phyloP scores from a whole-genome alignment of 2,113 vertebrate species.

The Pelmatolapia mariae region DNA sequence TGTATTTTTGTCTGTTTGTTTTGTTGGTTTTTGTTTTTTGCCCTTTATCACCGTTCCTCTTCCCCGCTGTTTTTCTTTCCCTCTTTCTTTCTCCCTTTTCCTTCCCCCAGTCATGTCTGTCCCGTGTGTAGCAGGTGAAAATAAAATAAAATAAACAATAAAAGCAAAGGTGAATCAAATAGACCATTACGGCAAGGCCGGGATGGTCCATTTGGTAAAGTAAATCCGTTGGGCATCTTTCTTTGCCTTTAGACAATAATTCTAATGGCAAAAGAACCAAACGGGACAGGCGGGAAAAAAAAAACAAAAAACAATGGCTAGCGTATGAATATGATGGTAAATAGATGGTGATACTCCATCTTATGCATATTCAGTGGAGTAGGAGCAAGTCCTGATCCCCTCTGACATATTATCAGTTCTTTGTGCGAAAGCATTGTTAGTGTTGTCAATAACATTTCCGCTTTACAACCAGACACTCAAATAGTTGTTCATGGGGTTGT shows the following conservation, averaged over 20 bases:
- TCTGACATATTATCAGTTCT: background rate
- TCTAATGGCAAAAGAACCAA: background rate
- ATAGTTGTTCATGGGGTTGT: background rate
- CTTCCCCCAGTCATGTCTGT: no score
- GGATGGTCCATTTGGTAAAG: background rate
- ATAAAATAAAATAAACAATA: no score
- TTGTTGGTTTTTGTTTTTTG: no score
- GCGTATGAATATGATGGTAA: background rate
- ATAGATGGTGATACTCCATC: background rate
- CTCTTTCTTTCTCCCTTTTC: no score
- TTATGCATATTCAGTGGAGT: background rate
- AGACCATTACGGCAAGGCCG: background rate
- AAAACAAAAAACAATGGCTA: background rate
- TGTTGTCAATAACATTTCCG: background rate
- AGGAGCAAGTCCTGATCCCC: background rate
- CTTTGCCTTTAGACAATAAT: background rate
- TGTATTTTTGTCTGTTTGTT: no score
- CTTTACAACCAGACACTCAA: background rate
- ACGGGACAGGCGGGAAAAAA: accelerated
- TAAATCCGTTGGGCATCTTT: background rate
- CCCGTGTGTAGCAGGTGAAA: no score
- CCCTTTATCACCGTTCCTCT: no score
- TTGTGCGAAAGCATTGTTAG: background rate
- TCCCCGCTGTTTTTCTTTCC: no score
- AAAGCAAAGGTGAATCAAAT: background rate